Evolutionary conservation across 2,888 invertebrate genomes (phyloP), one percentile per base, ranked within the genome.

Genomic region (Empis livida): DNA sequence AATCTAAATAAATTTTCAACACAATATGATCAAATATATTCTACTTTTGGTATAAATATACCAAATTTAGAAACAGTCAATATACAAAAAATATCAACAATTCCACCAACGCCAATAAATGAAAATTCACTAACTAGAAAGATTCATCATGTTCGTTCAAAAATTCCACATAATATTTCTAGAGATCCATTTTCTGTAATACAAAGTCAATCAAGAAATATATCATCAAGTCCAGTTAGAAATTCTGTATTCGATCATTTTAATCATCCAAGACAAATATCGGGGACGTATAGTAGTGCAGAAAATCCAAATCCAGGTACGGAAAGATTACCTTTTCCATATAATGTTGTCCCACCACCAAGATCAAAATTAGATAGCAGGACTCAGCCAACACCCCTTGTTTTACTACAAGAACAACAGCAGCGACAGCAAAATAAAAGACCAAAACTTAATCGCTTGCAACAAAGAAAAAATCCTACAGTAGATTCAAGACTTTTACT

Each of bases 391-490:
- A 55, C 56, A 6, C 56, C 57, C 1, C 53, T 54, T 11, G 49
- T 54, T 17, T 46, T 52, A 35, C 46, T 53, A 14, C 50, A 53
- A 17, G 52, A 54, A 48, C 54, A 55, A 45, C 50, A 56, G 41
- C 45, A 54, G 48, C 54, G 54, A 45, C 50, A 56, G 41, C 45
- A 44, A 23, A 49, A 49, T 42, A 45, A 46, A 42, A 48, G 45
- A 3, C 39, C 48, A 3, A 45, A 39, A 27, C 49, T 53, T 8
- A 56, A 58, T n/a, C 68, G 71, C 46, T 63, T 67, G 49, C 72
- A 73, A 44, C 68, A 79, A 43, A 79, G 82, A 44, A 76, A 84
- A 54, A 85, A 86, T 0, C 84, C 87, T 0, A 88, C 89, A 71
- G 80, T 89, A 35, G 23, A 27, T 27, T 27, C 23, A 27, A 27